Evolutionary conservation across 2,797 vertebrate genomes (phyloP).

Genomic region (Pteronotus mesoamericanus): DNA sequence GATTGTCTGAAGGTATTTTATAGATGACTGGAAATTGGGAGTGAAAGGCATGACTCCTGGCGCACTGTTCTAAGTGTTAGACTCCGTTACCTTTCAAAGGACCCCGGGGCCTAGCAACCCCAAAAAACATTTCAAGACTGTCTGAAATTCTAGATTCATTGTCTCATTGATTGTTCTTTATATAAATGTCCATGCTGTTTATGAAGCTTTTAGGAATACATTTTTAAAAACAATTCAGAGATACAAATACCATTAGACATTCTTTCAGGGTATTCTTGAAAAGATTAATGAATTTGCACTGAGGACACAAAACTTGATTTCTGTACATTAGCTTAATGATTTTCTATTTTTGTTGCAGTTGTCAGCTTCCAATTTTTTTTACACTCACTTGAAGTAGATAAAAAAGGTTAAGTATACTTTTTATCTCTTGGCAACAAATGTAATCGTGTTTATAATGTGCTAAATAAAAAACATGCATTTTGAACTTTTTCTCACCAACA

Average conservation of each 20-base stretch:
- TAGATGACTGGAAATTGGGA: neutral
- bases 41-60: neutral
- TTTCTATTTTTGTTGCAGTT: slow-evolving; percentile 44
- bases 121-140: neutral
- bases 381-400: slow-evolving; percentile 9
- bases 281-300: neutral
- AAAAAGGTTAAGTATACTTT: slow-evolving; percentile 64
- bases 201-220: neutral
- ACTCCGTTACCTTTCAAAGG: neutral
- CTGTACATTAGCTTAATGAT: slow-evolving; percentile 5
- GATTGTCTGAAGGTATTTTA: neutral
- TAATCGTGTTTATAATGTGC: slow-evolving; percentile 61
- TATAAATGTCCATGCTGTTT: neutral
- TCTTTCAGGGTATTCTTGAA: neutral
- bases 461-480: slow-evolving; percentile 58
- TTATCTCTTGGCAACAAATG: slow-evolving; percentile 51
- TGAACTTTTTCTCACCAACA: slow-evolving; percentile 53
- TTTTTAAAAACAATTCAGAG: neutral
- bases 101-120: neutral
- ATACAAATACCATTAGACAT: neutral
- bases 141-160: neutral
- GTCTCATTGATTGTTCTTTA: neutral
- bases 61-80: neutral
- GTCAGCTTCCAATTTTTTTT: neutral
- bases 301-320: neutral